These are phyloP conservation scores for Talpa occidentalis DNA, from an alignment of 2,113 vertebrate species.

Conservation along the genomic window DNA sequence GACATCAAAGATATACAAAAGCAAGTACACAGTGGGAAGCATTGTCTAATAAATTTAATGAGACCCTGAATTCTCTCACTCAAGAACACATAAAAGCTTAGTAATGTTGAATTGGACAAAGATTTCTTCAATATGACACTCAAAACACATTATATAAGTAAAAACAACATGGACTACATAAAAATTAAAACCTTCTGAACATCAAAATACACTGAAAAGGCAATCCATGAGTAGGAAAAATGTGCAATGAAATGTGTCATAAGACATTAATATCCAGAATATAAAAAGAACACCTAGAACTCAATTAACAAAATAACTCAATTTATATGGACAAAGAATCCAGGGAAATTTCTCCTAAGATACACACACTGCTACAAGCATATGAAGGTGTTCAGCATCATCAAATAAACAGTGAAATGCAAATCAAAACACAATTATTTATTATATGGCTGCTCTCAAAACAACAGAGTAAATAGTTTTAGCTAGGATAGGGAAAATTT, in stretches of 20 bases:
- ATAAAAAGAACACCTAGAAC: too few species aligned
- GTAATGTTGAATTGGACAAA: not conserved
- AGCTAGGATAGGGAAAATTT: not conserved
- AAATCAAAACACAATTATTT: not conserved
- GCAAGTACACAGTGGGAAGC: not conserved
- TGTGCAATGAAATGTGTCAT: not conserved
- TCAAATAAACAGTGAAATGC: not conserved
- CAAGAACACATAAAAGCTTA: not conserved
- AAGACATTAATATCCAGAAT: too few species aligned
- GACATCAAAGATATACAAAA: not conserved
- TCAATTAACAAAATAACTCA: too few species aligned
- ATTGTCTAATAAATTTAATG: constrained; percentile 4
- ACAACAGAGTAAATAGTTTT: not conserved
- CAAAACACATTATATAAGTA: not conserved
- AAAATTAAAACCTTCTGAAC: too few species aligned
- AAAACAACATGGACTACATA: not conserved
- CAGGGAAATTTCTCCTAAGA: not conserved
- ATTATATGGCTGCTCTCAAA: not conserved
- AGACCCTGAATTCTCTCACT: not conserved
- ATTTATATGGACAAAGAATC: too few species aligned
- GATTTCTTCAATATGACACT: not conserved
- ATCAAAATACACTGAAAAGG: not conserved
- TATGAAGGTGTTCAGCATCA: not conserved
- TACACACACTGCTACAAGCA: not conserved
- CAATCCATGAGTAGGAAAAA: not conserved